Evolutionary conservation across 1,140 invertebrate genomes (phyloP).

Genomic region (Bathynomus jamesi): DNA sequence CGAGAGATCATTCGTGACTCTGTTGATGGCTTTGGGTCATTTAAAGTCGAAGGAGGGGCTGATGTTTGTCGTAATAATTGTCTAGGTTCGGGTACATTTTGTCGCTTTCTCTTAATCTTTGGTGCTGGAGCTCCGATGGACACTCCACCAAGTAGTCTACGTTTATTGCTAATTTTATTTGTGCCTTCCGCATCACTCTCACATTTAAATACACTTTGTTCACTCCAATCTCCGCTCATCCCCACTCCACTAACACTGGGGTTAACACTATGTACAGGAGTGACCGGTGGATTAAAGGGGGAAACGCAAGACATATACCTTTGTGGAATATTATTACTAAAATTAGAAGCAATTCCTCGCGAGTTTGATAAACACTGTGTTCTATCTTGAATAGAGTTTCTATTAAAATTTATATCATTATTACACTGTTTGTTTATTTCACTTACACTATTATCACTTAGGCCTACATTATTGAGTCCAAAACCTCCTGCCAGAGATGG

Average conservation of each 20-base stretch:
- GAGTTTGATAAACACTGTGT: neutral
- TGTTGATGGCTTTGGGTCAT: neutral
- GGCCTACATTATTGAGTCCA: neutral
- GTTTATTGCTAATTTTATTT: neutral
- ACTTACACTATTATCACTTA: slow-evolving; percentile 1
- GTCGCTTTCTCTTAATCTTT: neutral
- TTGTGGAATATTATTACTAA: neutral
- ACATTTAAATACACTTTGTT: neutral
- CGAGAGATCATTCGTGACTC: neutral
- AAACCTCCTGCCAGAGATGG: neutral
- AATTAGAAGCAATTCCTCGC: neutral
- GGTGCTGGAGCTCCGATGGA: neutral
- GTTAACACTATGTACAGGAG: neutral
- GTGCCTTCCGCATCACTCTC: neutral
- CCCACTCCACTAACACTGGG: neutral
- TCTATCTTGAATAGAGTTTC: neutral
- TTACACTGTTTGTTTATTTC: neutral
- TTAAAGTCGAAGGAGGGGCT: neutral
- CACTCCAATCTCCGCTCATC: neutral
- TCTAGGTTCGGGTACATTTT: neutral
- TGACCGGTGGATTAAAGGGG: neutral
- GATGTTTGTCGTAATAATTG: neutral
- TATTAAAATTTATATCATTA: neutral
- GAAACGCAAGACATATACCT: neutral
- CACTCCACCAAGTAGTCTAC: neutral